These are phyloP conservation scores for Anguilla anguilla DNA, from an alignment of 2,797 vertebrate genomes.

Conservation along the genomic window DNA sequence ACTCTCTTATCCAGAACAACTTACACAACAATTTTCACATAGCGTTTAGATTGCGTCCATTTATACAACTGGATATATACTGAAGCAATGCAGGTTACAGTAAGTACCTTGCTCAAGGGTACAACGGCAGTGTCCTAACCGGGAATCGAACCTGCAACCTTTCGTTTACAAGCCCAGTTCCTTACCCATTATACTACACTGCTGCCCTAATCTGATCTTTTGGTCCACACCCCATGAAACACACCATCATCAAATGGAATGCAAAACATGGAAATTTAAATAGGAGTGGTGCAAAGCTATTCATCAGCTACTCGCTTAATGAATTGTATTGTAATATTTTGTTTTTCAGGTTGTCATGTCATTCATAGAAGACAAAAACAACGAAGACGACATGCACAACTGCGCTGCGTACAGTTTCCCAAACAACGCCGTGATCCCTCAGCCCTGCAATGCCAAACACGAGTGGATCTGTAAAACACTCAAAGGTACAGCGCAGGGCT, in stretches of 20 bases:
- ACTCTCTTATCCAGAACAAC: too few relatives aligned
- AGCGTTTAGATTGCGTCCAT: too few relatives aligned
- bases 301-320: background rate
- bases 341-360: conserved; percentile 81
- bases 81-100: too few relatives aligned
- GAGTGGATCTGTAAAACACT: conserved; percentile 95
- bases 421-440: conserved; percentile 74
- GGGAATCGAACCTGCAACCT: too few relatives aligned
- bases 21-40: too few relatives aligned
- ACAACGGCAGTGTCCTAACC: too few relatives aligned
- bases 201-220: background rate
- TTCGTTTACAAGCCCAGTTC: too few relatives aligned
- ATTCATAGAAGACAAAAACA: conserved; percentile 82
- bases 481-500: conserved; percentile 73
- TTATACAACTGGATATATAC: too few relatives aligned
- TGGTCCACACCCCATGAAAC: background rate
- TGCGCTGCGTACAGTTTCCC: conserved; percentile 82
- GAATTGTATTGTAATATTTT: background rate
- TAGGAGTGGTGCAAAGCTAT: background rate
- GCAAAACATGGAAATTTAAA: background rate
- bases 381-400: conserved; percentile 78
- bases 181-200: too few relatives aligned
- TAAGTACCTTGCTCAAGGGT: too few relatives aligned
- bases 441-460: conserved; percentile 77
- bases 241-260: background rate